Percentiles rank a stretch among this genome's conserved stretches.
These are phyloP conservation scores for Nasalis larvatus DNA, from an alignment of 2,113 vertebrate genomes.

Conservation along the genomic window DNA sequence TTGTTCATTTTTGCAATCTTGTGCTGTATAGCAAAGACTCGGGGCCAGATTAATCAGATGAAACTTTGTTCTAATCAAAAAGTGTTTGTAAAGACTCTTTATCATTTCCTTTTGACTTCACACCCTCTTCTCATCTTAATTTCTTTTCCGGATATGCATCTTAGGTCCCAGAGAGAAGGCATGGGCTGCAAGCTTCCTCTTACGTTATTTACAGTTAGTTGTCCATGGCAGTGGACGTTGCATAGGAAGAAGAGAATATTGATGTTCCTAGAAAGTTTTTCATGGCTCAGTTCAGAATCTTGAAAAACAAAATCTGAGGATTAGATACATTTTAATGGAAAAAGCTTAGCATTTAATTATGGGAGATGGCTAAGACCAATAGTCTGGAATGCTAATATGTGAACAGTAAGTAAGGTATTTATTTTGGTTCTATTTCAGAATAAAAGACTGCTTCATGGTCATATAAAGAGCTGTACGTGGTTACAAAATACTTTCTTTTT, in stretches of 20 bases:
- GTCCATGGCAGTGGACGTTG: neutral
- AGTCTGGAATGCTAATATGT: slow-evolving; percentile 4
- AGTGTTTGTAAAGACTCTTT: neutral
- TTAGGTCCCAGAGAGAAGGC: neutral
- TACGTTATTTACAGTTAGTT: neutral
- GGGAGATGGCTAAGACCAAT: neutral
- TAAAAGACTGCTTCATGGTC: neutral
- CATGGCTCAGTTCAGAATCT: slow-evolving; percentile 38
- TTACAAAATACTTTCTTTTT: slow-evolving; percentile 20
- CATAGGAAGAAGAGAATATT: neutral
- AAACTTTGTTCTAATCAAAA: neutral
- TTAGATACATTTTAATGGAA: neutral
- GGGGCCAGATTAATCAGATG: neutral
- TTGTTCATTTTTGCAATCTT: neutral
- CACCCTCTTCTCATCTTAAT: neutral
- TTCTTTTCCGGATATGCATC: neutral
- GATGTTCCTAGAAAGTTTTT: slow-evolving; percentile 30
- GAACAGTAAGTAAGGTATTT: slow-evolving; percentile 42
- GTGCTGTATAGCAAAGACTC: neutral
- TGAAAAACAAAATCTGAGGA: slow-evolving; percentile 28
- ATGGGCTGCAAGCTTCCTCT: neutral
- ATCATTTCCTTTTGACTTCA: neutral
- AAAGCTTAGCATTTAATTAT: neutral
- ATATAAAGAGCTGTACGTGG: neutral
- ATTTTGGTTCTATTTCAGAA: slow-evolving; percentile 44